Percentiles rank a stretch among this genome's conserved stretches.
These are phyloP conservation scores for Cephus cinctus DNA, from an alignment of 1,140 invertebrate genomes.

Conservation along the genomic window DNA sequence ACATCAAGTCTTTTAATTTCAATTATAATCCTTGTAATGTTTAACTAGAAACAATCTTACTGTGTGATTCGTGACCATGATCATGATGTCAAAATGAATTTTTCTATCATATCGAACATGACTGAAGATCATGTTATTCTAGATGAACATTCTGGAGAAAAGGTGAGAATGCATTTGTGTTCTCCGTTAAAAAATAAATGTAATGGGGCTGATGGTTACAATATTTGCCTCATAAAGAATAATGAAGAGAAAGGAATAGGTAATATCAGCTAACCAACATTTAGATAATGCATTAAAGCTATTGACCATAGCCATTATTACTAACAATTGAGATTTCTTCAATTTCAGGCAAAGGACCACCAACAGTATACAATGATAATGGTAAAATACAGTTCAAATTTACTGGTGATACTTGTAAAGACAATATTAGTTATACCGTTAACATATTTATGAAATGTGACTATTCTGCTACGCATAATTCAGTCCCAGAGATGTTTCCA, in stretches of 20 bases:
- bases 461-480: constrained; percentile 21
- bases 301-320: constrained; percentile 4
- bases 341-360: constrained; percentile 33
- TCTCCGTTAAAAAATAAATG: constrained; percentile 32
- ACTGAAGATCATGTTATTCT: no score
- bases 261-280: constrained; percentile 15
- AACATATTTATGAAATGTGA: constrained; percentile 41
- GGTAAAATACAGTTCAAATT: constrained; percentile 35
- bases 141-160: background rate
- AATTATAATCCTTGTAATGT: no score
- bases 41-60: no score
- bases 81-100: no score
- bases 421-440: constrained; percentile 27
- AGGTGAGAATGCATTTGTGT: constrained; percentile 24
- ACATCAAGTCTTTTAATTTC: no score
- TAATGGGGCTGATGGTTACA: constrained; percentile 27
- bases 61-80: no score
- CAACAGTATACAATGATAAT: constrained; percentile 17
- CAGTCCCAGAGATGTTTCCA: constrained; percentile 27
- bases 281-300: constrained; percentile 2
- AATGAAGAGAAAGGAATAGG: constrained; percentile 38
- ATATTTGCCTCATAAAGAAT: constrained; percentile 33
- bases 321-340: background rate
- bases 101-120: no score
- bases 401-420: constrained; percentile 33